Evolutionary conservation across 2,888 invertebrate genomes (phyloP), one percentile per base, ranked within the genome.

Genomic region (Anarsia innoxiella): DNA sequence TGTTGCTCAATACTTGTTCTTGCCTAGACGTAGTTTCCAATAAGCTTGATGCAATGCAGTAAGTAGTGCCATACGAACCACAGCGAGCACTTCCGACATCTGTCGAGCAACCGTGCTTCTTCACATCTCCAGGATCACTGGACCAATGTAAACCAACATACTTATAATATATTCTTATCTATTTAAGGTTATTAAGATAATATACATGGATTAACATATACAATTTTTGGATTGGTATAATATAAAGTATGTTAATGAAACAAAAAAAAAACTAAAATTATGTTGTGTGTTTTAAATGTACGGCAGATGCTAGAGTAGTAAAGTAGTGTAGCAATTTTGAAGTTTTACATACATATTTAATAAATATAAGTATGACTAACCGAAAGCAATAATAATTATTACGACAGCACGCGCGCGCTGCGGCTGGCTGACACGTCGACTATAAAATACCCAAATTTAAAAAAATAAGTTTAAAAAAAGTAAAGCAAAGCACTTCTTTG

Each of bases 241-340:
- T 70, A 76, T 68, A 75, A 71, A 68, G 69, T 76, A 72, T 70
- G 72, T 71, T 75, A 69, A 63, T 66, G 53, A 62, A 69, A 65
- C 61, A 59, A 66, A n/a, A n/a, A n/a, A n/a, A n/a, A 54, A 62
- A 61, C 53, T 55, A 48, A 55, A 47, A 53, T 59, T 63, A 74
- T 68, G 74, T 78, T 78, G 79, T 79, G 79, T 80, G 78, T 80
- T 77, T 71, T 72, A 66, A 73, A 73, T 69, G 75, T 80, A 78
- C 75, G 75, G 77, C 78, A 62, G 67, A 77, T 73, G 82, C 80
- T 82, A 82, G 82, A 69, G 78, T 83, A 83, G 82, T 66, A 56
- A 45, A 47, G 77, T 82, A 80, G 80, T 58, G 78, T 83, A 83
- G 83, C 64, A 57, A 80, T 83, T 83, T 83, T 80, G 82, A 84